Conservation (phyloP, 1,140 invertebrate species). For the Gryon sp. region DNA sequence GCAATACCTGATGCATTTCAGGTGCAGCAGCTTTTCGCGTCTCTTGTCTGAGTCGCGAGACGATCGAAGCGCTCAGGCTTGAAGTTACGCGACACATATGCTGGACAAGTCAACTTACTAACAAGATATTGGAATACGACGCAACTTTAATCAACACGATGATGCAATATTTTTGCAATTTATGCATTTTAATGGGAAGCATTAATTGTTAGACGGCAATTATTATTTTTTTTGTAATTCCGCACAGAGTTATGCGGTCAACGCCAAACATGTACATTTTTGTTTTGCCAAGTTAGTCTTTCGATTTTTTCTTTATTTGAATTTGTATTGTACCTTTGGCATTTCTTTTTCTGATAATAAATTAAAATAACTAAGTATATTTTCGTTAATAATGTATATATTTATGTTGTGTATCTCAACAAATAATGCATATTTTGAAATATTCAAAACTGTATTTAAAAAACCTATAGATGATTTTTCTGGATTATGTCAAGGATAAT, state of each 20-base stretch:
- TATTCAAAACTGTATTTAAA: too few species aligned
- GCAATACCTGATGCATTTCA: constrained; percentile 50
- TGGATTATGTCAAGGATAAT: too few species aligned
- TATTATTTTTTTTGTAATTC: constrained; percentile 19
- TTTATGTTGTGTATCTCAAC: too few species aligned
- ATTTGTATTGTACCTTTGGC: too few species aligned
- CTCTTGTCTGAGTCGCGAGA: constrained; percentile 7
- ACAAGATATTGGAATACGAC: constrained; percentile 43
- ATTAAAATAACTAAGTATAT: too few species aligned
- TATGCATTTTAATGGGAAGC: constrained; percentile 43
- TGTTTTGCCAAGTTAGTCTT: too few species aligned
- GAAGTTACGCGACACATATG: constrained; percentile 14
- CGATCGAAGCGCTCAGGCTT: constrained; percentile 1
- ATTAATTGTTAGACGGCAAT: constrained; percentile 44
- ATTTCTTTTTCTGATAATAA: not conserved
- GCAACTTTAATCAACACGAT: constrained; percentile 37
- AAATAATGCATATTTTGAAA: too few species aligned
- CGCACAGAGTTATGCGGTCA: constrained; percentile 2
- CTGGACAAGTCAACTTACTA: constrained; percentile 27
- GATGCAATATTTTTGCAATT: constrained; percentile 36
- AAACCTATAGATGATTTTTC: too few species aligned
- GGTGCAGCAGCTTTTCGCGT: constrained; percentile 7
- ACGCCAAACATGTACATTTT: constrained; percentile 28
- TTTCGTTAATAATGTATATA: too few species aligned
- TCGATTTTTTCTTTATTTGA: too few species aligned